Evolutionary conservation across 2,888 invertebrate species (phyloP).

Genomic region (Leptodirus hochenwartii): DNA sequence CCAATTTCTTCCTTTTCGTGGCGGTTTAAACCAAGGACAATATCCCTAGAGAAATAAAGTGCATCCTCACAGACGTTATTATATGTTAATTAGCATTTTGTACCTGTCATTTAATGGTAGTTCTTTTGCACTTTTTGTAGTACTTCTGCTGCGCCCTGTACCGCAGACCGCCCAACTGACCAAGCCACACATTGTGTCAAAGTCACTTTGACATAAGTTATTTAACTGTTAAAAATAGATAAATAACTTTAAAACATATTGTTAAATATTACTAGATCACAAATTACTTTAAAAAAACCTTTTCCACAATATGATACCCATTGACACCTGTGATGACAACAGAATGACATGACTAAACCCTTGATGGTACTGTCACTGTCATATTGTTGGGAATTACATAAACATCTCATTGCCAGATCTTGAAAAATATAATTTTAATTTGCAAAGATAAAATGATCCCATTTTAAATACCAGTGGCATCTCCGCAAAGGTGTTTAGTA

Average conservation of each 20-base stretch:
- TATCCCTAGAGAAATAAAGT: conserved; percentile 18
- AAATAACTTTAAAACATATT: conserved; percentile 6
- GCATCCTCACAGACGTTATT: neutral
- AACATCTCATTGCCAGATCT: conserved; percentile 59
- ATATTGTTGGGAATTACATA: conserved; percentile 31
- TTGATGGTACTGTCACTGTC: conserved; percentile 23
- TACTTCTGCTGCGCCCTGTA: conserved; percentile 25
- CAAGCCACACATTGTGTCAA: conserved; percentile 59
- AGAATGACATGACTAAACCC: conserved; percentile 62
- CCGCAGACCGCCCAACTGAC: conserved; percentile 87
- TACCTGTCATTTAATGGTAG: conserved; percentile 4
- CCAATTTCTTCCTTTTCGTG: conserved; percentile 44
- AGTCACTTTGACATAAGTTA: conserved; percentile 40
- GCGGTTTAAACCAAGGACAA: conserved; percentile 22
- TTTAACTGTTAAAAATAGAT: conserved; percentile 26
- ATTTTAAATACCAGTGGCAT: conserved; percentile 51
- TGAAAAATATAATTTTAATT: conserved; percentile 12
- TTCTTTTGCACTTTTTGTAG: conserved; percentile 1
- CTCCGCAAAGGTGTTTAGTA: conserved; percentile 81
- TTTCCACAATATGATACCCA: conserved; percentile 53
- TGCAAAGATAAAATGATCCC: neutral
- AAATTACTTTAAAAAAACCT: conserved; percentile 32
- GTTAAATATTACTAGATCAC: conserved; percentile 8
- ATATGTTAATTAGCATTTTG: conserved; percentile 3
- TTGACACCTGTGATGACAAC: conserved; percentile 78